phyloP scores from a whole-genome alignment of 2,888 invertebrate species.

The Dione juno region DNA sequence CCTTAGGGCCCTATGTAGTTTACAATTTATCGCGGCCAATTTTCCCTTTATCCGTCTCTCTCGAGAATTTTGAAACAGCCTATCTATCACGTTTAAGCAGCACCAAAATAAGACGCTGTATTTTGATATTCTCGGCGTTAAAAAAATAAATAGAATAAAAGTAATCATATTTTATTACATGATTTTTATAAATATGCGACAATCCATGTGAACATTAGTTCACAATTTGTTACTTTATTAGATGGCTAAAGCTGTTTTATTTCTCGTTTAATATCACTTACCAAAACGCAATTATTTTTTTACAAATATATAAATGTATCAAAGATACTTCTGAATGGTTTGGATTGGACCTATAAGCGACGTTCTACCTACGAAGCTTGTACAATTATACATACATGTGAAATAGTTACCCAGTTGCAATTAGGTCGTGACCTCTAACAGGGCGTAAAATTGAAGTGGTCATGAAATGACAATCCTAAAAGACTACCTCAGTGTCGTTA shows the following conservation, averaged over 20 bases:
- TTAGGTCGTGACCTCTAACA: slow-evolving; percentile 26
- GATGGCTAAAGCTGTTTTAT: no score
- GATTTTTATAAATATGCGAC: background rate
- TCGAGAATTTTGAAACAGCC: slow-evolving; percentile 23
- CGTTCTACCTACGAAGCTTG: background rate
- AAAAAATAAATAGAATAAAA: no score
- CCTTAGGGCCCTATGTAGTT: slow-evolving; percentile 23
- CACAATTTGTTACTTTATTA: no score
- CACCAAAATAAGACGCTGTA: slow-evolving; percentile 11
- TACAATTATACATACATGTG: background rate
- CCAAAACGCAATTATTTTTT: background rate
- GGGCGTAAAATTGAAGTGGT: slow-evolving; percentile 28
- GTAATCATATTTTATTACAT: no score
- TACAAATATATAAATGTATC: background rate
- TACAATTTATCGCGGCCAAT: slow-evolving; percentile 24
- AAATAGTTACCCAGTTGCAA: slow-evolving; percentile 22
- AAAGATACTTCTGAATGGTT: background rate
- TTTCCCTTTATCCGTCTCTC: slow-evolving; percentile 26
- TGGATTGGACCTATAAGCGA: background rate
- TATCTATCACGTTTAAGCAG: slow-evolving; percentile 25
- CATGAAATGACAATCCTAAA: slow-evolving; percentile 16
- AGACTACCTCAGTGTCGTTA: slow-evolving; percentile 5
- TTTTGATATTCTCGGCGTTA: background rate
- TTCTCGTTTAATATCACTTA: background rate
- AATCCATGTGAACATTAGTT: no score